Conservation (phyloP, 1,140 invertebrate species). For the Macrostomum lignano region DNA sequence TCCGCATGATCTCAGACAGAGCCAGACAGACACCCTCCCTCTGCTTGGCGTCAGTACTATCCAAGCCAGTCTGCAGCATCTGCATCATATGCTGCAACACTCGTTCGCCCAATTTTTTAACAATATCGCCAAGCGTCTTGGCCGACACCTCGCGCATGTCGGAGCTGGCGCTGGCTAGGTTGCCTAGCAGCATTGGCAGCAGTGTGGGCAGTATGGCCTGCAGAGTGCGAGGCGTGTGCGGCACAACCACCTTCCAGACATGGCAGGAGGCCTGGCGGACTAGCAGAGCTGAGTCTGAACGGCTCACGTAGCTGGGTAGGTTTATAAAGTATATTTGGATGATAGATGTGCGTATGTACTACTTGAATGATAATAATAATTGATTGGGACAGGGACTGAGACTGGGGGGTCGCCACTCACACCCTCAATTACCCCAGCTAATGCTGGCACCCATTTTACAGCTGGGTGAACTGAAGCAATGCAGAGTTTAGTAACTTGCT, state of each 20-base stretch:
- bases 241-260: constrained; percentile 82
- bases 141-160: constrained; percentile 78
- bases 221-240: constrained; percentile 78
- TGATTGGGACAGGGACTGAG: too few species aligned
- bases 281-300: constrained; percentile 78
- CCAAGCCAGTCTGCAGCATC: constrained; percentile 64
- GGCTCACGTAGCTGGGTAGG: constrained; percentile 50
- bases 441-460: too few species aligned
- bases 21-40: constrained; percentile 91
- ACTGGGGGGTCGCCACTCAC: too few species aligned
- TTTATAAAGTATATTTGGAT: neutral
- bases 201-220: constrained; percentile 76
- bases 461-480: too few species aligned
- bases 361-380: too few species aligned
- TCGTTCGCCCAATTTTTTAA: constrained; percentile 79
- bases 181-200: constrained; percentile 61
- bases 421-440: too few species aligned
- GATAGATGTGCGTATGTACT: too few species aligned
- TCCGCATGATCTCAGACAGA: constrained; percentile 82
- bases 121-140: constrained; percentile 74
- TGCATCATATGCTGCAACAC: constrained; percentile 91
- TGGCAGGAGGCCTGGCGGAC: constrained; percentile 83
- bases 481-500: too few species aligned
- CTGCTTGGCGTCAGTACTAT: constrained; percentile 63
- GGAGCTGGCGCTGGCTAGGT: constrained; percentile 68